Base-by-base conservation (phyloP, 1,140 invertebrate genomes). In the Tachypleus tridentatus region DNA sequence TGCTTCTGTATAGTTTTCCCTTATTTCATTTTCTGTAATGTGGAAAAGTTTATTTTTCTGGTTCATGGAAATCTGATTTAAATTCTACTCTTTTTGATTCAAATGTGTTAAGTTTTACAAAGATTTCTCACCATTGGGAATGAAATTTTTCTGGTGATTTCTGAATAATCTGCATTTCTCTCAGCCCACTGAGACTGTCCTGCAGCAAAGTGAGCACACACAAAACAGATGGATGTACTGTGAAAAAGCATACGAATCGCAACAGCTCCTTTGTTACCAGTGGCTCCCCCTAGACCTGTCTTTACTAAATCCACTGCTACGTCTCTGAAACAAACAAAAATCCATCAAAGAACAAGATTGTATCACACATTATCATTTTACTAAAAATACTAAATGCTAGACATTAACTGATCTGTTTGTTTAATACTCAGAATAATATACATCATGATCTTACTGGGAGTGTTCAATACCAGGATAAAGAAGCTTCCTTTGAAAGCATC, bases 191-290 rank as follows among this genome's bases (percentile, higher is more conserved):
- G 93, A 5, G 88, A 91, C 74, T 99, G 97, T 0, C 97, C 97
- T 64, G 97, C 97, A 52, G 97, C 94, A 80, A 99, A 97, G 80
- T 99, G 97, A 53, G 95, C 93, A 78, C 96, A 98, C 50, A 99
- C 89, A 80, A 99, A 99, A 76, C 93, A 97, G 65, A 98, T 77
- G 3, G 94, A 98, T 8, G 93, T 94, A 57, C 88, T 90, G 75
- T 95, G 86, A 50, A 97, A 81, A 0, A 94, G 86, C 73, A 97
- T 86, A 68, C 97, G 82, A 70, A 99, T 93, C 3, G 90, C 93
- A 63, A 93, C 91, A n/a, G 88, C 95, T 6, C 97, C 97, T 80
- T 98, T 98, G 74, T 98, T 98, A 3, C 89, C 81, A 75, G 74
- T 91, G 11, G 96, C 87, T 51, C 97, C 97, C 52, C 96, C 95